Evolutionary conservation across 2,797 vertebrate species (phyloP).

Genomic region (Melanotaenia boesemani): DNA sequence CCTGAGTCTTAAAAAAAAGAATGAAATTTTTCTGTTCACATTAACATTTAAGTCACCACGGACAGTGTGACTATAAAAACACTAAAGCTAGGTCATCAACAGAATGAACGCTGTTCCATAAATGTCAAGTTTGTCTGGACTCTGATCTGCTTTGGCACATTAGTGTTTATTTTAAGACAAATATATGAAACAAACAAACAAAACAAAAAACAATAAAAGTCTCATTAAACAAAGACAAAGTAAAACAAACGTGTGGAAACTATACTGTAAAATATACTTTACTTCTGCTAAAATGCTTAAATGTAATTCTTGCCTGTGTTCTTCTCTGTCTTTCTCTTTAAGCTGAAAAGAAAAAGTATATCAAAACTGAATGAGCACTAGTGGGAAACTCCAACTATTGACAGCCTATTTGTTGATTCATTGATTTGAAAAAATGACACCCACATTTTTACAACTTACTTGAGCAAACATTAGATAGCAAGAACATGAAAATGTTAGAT

Average conservation of each 20-base stretch:
- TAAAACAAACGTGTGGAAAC: not conserved
- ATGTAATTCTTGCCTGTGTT: not conserved
- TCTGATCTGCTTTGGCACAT: conserved; percentile 12
- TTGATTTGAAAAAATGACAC: not conserved
- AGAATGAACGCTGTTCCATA: not conserved
- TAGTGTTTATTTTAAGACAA: conserved; percentile 2
- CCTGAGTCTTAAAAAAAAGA: too few species aligned
- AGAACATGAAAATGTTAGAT: too few species aligned
- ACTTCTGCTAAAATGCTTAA: not conserved
- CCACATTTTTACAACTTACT: not conserved
- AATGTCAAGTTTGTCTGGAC: conserved; percentile 11
- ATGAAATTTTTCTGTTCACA: not conserved
- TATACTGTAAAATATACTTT: not conserved
- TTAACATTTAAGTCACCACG: not conserved
- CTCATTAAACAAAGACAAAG: not conserved
- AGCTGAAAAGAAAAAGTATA: not conserved
- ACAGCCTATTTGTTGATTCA: not conserved
- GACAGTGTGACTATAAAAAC: not conserved
- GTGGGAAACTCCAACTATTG: not conserved
- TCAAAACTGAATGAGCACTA: not conserved
- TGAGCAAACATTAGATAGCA: not conserved
- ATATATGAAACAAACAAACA: not conserved
- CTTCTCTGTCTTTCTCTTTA: not conserved
- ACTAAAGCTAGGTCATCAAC: not conserved
- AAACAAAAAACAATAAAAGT: not conserved